These are phyloP conservation scores for Unio delphinus DNA, from an alignment of 2,888 invertebrate genomes.

Conservation along the genomic window DNA sequence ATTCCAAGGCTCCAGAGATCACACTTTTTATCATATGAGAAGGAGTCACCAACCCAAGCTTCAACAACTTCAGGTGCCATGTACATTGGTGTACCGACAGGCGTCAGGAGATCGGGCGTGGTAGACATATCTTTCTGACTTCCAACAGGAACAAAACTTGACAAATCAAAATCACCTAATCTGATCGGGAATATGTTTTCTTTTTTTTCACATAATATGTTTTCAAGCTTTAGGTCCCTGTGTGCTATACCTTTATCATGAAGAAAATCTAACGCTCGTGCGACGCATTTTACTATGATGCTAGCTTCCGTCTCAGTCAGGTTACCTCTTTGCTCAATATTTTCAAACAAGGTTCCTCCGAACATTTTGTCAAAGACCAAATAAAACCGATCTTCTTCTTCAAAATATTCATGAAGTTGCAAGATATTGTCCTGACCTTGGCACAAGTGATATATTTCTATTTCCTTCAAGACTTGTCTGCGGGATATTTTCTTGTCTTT, in stretches of 20 bases:
- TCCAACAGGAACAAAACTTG: slow-evolving; percentile 83
- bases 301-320: slow-evolving; percentile 97
- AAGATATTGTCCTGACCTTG: too few relatives aligned
- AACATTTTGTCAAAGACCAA: slow-evolving; percentile 98
- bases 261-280: slow-evolving; percentile 93
- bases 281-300: slow-evolving; percentile 92
- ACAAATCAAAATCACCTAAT: slow-evolving; percentile 98
- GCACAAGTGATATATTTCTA: too few relatives aligned
- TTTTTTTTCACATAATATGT: slow-evolving; percentile 93
- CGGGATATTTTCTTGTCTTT: too few relatives aligned
- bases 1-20: slow-evolving; percentile 99
- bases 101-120: too few relatives aligned
- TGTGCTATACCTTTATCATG: slow-evolving; percentile 76
- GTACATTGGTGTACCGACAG: slow-evolving; percentile 78
- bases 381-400: slow-evolving; percentile 90
- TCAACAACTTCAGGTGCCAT: slow-evolving; percentile 84
- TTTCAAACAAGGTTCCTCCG: slow-evolving; percentile 89
- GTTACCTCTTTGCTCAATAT: slow-evolving; percentile 92
- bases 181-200: slow-evolving; percentile 89
- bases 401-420: slow-evolving; percentile 78
- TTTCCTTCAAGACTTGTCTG: too few relatives aligned
- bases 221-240: slow-evolving; percentile 97
- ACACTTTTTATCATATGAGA: slow-evolving; percentile 89
- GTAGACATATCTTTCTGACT: slow-evolving; percentile 72
- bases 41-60: slow-evolving; percentile 93